A percentile compares a stretch with the other conserved stretches of the same genome.
Evolutionary conservation across 2,797 vertebrate species (phyloP).

Genomic region (Phylloscopus collybita): DNA sequence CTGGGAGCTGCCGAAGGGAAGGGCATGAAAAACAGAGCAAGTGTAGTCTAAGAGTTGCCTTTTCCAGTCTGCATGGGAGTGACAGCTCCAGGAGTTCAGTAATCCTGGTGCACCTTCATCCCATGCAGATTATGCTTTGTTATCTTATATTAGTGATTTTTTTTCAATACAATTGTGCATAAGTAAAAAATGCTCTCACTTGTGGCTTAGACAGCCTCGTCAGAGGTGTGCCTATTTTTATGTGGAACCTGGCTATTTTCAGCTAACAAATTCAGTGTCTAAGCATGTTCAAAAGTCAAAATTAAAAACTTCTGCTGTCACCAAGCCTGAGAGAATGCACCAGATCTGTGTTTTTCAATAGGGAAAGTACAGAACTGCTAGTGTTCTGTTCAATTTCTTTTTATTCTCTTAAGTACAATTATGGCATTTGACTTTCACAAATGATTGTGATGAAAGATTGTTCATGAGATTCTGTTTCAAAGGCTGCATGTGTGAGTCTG

Average conservation of each 20-base stretch:
- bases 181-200: background rate
- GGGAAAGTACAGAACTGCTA: background rate
- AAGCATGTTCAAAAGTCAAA: background rate
- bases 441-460: background rate
- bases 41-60: background rate
- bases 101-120: background rate
- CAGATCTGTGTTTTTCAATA: background rate
- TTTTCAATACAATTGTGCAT: background rate
- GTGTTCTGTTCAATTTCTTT: background rate
- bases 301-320: background rate
- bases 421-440: background rate
- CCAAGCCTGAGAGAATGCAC: background rate
- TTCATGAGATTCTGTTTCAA: background rate
- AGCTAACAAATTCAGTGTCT: background rate
- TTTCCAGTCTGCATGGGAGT: background rate
- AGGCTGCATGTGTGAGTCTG: background rate
- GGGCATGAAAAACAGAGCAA: background rate
- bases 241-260: background rate
- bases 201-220: background rate
- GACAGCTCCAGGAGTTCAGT: background rate
- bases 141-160: background rate
- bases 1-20: background rate
- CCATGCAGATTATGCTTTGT: background rate
- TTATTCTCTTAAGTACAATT: background rate
- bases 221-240: background rate